phyloP scores from a whole-genome alignment of 2,113 vertebrate species.

The Prochilodus magdalenae region DNA sequence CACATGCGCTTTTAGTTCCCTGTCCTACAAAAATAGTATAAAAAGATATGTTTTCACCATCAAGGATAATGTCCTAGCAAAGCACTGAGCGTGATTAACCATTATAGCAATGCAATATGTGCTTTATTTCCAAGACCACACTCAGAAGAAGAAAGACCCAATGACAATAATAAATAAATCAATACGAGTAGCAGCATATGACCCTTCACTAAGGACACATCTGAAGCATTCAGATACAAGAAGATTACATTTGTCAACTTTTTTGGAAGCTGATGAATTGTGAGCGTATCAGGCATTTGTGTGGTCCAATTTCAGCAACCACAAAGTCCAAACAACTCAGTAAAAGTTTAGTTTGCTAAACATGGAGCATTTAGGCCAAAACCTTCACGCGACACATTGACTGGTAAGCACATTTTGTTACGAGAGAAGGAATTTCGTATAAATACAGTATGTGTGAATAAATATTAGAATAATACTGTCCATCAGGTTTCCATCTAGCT shows the following conservation, averaged over 20 bases:
- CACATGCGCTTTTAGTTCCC: conserved; percentile 43
- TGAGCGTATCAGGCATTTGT: neutral
- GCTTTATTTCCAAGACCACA: conserved; percentile 12
- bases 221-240: neutral
- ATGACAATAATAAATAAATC: neutral
- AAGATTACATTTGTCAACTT: neutral
- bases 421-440: too few relatives aligned
- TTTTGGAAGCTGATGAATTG: neutral
- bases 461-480: too few relatives aligned
- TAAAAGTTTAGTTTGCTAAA: neutral
- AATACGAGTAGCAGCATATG: neutral
- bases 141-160: neutral
- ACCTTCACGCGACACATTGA: neutral
- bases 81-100: conserved; percentile 27
- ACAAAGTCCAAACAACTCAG: neutral
- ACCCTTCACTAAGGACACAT: neutral
- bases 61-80: conserved; percentile 42
- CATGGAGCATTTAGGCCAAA: neutral
- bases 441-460: too few relatives aligned
- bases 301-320: neutral
- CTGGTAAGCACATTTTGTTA: neutral
- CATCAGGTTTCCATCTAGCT: too few relatives aligned
- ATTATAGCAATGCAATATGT: conserved; percentile 17
- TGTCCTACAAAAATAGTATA: conserved; percentile 49
- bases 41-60: conserved; percentile 45